Base-by-base conservation (phyloP, 2,113 vertebrate species). In the Oryzias woworae region DNA sequence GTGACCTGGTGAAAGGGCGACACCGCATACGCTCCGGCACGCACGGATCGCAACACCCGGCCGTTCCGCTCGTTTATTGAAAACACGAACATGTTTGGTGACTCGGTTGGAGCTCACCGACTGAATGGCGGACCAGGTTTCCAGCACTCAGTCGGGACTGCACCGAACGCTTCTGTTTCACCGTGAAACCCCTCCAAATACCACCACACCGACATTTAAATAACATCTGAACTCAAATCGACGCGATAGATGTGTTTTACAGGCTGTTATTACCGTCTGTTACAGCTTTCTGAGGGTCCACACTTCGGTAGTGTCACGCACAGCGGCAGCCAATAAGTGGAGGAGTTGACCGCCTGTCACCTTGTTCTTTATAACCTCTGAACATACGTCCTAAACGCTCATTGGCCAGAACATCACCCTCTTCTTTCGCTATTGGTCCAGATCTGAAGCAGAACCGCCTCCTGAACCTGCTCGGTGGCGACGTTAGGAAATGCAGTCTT, bases 361-460 rank as follows among this genome's bases (percentile, higher is more conserved):
- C 91, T 91, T 92, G 89, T 84, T 12, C 81, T 89, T 92, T 91
- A 92, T 92, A 90, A 88, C 77, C 59, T 50, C 42, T 56, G 57
- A 7, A 55, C 23, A 66, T 58, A 80, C 87, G 90, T 92, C 92
- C 91, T 92, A 73, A 78, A 54, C 60, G 28, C 44, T 56, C 57
- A 92, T 92, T 92, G 90, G 91, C 23, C 48, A 20, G 15, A 54
- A 0, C 7, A n/a, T 3, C 58, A 15, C 16, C 26, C 14, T 2
- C 65, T 54, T 57, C 7, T n/a, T 7, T 31, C 12, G 1, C 14
- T 15, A 84, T 81, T 87, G 75, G 82, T 44, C 44, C 13, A 0
- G 12, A 3, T 0, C 5, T 2, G 4, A 13, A 16, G 52, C 20
- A 60, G 16, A 1, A 7, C 4, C 7, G 1, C 7, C 3, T 5